phyloP scores from a whole-genome alignment of 2,797 vertebrate genomes.

The Microchirus variegatus region DNA sequence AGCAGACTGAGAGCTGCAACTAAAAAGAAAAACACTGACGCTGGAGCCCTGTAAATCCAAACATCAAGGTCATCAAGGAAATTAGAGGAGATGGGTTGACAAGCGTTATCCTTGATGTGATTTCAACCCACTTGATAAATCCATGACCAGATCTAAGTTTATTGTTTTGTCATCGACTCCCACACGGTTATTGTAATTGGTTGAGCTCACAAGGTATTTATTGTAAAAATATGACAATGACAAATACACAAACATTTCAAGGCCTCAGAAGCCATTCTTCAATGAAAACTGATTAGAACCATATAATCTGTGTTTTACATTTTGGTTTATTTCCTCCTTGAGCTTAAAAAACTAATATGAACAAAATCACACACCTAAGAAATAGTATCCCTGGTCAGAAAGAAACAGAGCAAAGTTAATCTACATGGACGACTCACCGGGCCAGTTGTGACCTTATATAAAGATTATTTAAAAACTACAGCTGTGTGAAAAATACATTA shows the following conservation, averaged over 20 bases:
- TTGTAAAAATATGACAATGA: constrained; percentile 23
- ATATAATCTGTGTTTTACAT: too few species aligned
- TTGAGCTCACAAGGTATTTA: constrained; percentile 7
- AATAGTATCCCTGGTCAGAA: too few species aligned
- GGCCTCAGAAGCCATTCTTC: background rate
- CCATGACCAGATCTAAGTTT: constrained; percentile 1
- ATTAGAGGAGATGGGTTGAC: constrained; percentile 15
- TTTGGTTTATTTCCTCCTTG: background rate
- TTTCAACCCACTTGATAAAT: constrained; percentile 9
- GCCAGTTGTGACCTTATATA: too few species aligned
- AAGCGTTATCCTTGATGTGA: constrained; percentile 7
- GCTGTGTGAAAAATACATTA: background rate
- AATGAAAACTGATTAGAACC: background rate
- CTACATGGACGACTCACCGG: background rate
- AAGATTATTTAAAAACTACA: background rate
- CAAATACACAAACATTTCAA: constrained; percentile 3
- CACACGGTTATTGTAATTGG: background rate
- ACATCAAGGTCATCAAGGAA: constrained; percentile 6
- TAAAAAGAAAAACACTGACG: constrained; percentile 1
- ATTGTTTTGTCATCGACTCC: constrained; percentile 13
- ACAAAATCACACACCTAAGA: too few species aligned
- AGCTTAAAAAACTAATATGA: background rate
- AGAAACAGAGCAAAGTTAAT: background rate
- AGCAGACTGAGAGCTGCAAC: background rate
- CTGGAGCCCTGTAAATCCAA: background rate